Evolutionary conservation across 2,113 vertebrate genomes (phyloP), one percentile per base, ranked within the genome.

Genomic region (Cochlearius cochlearius): DNA sequence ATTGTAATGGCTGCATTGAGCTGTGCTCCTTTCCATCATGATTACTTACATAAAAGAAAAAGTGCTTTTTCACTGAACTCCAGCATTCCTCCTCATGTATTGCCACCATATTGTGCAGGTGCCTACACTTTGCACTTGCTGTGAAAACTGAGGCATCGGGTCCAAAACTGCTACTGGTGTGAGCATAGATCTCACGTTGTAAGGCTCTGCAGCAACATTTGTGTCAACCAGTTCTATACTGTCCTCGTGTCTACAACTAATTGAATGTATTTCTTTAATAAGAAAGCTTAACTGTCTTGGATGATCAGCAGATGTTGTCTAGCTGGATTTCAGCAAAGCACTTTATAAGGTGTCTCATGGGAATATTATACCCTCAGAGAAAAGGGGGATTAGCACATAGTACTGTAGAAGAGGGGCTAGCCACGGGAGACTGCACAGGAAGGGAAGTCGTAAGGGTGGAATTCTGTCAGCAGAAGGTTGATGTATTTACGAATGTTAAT

Each of bases 31-130:
- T 49, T 90, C 82, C 39, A 19, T 91, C 81, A 86, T 72, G 68
- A 81, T 81, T 68, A 81, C 68, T 91, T 92, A 76, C 19, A 76
- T 45, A 90, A 81, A 87, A 92, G 43, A 89, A 95, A 82, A 94
- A 88, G 23, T 88, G 47, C 20, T 60, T 89, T 92, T 93, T 83
- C 82, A 58, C 7, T 78, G 60, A 49, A 80, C 27, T 81, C 41
- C 47, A 83, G 56, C 20, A 75, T 92, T 83, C 49, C 3, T 84
- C 19, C 41, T 90, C 26, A 43, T 49, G 30, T 41, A 47, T 90
- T 90, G 59, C 50, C 86, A 63, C 58, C 30, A 23, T 88, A 81
- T 86, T 88, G 50, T 88, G 63, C 30, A 71, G 68, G 52, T 88
- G 36, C n/a, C 36, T 90, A 47, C 21, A 10, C 56, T 93, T 90